Conservation (phyloP, 2,113 vertebrate genomes). For the Tautogolabrus adspersus region DNA sequence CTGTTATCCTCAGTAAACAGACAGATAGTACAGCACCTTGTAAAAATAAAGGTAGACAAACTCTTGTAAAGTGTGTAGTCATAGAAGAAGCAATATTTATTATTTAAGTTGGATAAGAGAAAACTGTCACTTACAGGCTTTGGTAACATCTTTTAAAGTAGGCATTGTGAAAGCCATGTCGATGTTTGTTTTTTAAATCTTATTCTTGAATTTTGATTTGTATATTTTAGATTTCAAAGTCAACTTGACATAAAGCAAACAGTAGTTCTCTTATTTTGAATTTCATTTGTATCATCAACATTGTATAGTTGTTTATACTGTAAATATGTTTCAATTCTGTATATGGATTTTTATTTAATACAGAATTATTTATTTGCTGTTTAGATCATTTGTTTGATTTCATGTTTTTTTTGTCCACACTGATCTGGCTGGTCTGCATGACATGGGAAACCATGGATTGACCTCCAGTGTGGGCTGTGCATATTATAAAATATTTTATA, state of each 20-base stretch:
- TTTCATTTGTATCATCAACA: conserved; percentile 29
- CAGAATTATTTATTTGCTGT: conserved; percentile 73
- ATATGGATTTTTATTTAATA: conserved; percentile 66
- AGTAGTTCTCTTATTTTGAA: conserved; percentile 15
- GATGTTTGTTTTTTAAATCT: not conserved
- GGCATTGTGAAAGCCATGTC: conserved; percentile 15
- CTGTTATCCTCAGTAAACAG: too few relatives aligned
- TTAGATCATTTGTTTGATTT: not conserved
- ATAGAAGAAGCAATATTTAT: conserved; percentile 32
- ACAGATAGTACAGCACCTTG: conserved; percentile 44
- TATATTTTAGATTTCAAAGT: conserved; percentile 48
- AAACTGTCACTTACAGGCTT: not conserved
- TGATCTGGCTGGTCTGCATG: conserved; percentile 74
- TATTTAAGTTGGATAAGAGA: conserved; percentile 1
- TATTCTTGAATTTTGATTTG: conserved; percentile 15
- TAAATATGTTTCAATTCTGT: conserved; percentile 38
- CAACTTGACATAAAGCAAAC: not conserved
- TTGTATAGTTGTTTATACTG: conserved; percentile 45
- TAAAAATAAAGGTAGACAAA: not conserved
- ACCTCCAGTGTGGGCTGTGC: conserved; percentile 66
- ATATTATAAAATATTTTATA: conserved; percentile 75
- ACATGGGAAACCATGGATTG: conserved; percentile 74
- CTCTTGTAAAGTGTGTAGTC: conserved; percentile 13
- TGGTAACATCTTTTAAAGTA: not conserved
- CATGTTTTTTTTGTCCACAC: conserved; percentile 43